Evolutionary conservation across 2,797 vertebrate genomes (phyloP), one percentile per base, ranked within the genome.

Genomic region (Aldrovandia affinis): DNA sequence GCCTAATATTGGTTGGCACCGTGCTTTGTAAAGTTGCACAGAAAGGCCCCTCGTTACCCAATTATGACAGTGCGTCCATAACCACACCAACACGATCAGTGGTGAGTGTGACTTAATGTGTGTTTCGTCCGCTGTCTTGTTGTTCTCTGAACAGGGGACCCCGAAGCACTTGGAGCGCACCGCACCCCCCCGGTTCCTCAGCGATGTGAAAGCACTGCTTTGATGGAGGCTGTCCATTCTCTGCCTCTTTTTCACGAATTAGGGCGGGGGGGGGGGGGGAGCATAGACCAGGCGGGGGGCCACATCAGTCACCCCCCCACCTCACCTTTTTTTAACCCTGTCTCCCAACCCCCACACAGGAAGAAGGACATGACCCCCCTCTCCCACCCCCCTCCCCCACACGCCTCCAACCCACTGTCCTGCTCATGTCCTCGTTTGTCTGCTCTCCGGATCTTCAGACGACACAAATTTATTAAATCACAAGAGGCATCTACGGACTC

Each of bases 121-220:
- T 73, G 68, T 73, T 73, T 9, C 20, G 68, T 73, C 36, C 39
- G 68, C 33, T 73, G 33, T 65, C n/a, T 42, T 78, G 8, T 25
- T 83, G 28, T 83, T 78, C 36, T 25, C 22, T 47, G 28, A 78
- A 61, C 82, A 78, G 83, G 39, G 75, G 83, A 78, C 57, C 33
- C 61, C 33, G 22, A 18, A 52, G 50, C 77, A 61, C 47, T 65
- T 44, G 83, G 22, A 79, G 44, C 47, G 59, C 33, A 44, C 15
- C 6, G 73, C 70, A 73, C 73, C 73, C 73, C 57, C 33, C 55
- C 12, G n/a, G 0, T 68, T 84, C 77, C 55, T 59, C 75, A 42
- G 18, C 57, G 77, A 61, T 65, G 77, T 39, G 47, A 68, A 54
- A n/a, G 25, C 28, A 52, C 44, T 68, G 20, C 61, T 84, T 68